Conservation (phyloP, 2,113 vertebrate genomes). For the Brachyhypopomus occidentalis region DNA sequence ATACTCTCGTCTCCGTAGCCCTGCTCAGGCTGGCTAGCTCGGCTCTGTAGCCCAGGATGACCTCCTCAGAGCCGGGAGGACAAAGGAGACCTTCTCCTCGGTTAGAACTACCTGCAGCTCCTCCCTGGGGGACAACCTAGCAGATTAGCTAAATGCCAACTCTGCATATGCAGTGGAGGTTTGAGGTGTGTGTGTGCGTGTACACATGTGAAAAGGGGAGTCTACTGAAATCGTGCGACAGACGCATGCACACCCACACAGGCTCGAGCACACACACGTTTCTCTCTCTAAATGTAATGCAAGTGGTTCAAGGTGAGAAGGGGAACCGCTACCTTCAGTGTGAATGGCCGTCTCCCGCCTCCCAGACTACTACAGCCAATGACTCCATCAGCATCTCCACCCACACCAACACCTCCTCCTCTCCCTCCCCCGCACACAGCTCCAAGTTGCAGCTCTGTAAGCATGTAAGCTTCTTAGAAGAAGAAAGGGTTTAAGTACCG, state of each 20-base stretch:
- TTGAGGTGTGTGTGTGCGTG: neutral
- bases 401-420: neutral
- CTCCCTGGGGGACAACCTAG: neutral
- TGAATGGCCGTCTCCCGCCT: neutral
- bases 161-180: neutral
- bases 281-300: conserved; percentile 7
- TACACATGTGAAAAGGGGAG: neutral
- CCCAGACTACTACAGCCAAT: neutral
- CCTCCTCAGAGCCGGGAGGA: neutral
- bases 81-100: neutral
- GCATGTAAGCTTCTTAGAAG: conserved; percentile 35
- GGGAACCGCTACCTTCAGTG: conserved; percentile 21
- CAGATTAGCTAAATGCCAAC: conserved; percentile 28
- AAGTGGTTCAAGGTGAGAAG: conserved; percentile 15
- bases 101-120: neutral
- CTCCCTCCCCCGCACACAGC: neutral
- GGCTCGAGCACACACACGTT: neutral
- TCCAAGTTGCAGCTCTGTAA: neutral
- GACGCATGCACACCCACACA: conserved; percentile 19
- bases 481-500: conserved; percentile 39
- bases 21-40: neutral
- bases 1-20: neutral
- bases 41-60: neutral
- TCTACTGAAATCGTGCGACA: no score
- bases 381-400: neutral